Conservation (phyloP, 64 coral and sea anemone genomes). For the Pachyseris speciosa region DNA sequence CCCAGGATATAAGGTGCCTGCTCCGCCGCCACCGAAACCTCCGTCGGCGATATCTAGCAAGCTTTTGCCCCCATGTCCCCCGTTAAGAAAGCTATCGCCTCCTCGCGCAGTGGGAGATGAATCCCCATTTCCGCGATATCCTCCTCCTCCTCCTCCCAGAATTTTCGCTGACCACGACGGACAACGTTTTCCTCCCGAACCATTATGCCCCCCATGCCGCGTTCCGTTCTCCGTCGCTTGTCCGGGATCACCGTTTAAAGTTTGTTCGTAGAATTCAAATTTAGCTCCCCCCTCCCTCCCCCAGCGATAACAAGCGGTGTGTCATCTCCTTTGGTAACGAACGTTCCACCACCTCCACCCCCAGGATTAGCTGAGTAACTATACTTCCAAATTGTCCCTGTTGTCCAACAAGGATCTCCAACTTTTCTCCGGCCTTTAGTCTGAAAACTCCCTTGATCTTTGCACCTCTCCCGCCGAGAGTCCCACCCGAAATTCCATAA, state of each 20-base stretch:
- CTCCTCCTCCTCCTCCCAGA: conserved; percentile 61
- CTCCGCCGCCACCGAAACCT: conserved; percentile 79
- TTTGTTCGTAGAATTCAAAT: background rate
- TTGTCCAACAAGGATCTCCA: conserved; percentile 82
- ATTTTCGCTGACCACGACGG: background rate
- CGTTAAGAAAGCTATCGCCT: conserved; percentile 67
- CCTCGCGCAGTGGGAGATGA: background rate
- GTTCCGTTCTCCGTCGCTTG: conserved; percentile 70
- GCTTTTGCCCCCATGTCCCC: conserved; percentile 46
- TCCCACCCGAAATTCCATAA: background rate
- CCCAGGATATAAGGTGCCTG: conserved; percentile 46
- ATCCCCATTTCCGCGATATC: conserved; percentile 36
- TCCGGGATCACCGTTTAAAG: conserved; percentile 66
- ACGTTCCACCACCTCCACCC: conserved; percentile 82
- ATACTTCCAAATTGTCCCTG: background rate
- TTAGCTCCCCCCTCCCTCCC: conserved; percentile 79
- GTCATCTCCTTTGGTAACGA: conserved; percentile 43
- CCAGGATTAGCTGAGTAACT: background rate
- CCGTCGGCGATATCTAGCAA: background rate
- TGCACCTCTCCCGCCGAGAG: conserved; percentile 64
- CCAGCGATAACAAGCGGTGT: conserved; percentile 60
- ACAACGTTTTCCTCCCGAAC: conserved; percentile 35
- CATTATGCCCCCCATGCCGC: conserved; percentile 58
- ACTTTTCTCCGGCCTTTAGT: conserved; percentile 16
- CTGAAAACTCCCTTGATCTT: conserved; percentile 58